Evolutionary conservation across 2,797 vertebrate species (phyloP).

Genomic region (Lemur catta): DNA sequence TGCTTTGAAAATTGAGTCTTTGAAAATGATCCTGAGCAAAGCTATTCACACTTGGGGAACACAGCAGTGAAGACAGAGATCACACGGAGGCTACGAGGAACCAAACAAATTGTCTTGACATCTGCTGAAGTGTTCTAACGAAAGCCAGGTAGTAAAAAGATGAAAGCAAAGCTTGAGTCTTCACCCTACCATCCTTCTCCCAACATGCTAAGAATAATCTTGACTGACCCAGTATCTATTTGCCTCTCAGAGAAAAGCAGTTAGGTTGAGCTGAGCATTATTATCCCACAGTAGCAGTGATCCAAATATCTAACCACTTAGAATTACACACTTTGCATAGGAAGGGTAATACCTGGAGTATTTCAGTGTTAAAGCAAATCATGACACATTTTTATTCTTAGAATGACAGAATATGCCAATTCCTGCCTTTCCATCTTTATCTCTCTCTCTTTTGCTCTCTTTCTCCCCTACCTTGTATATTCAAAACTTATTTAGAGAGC

Average conservation of each 20-base stretch:
- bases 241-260: slow-evolving; percentile 42
- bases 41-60: slow-evolving; percentile 52
- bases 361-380: slow-evolving; percentile 9
- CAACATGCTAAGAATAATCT: not conserved
- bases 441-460: not conserved
- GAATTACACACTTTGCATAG: not conserved
- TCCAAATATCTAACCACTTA: not conserved
- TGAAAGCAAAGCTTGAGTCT: slow-evolving; percentile 40
- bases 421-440: not conserved
- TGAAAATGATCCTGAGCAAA: slow-evolving; percentile 67
- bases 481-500: not conserved
- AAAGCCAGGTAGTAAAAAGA: slow-evolving; percentile 49
- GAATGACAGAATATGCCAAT: not conserved
- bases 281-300: not conserved
- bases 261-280: not conserved
- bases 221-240: not conserved
- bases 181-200: not conserved
- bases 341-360: slow-evolving; percentile 12
- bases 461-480: not conserved
- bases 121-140: slow-evolving; percentile 62
- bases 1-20: slow-evolving; percentile 74
- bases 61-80: slow-evolving; percentile 54
- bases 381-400: not conserved
- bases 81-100: slow-evolving; percentile 30
- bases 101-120: slow-evolving; percentile 52